Evolutionary conservation across 2,888 invertebrate genomes (phyloP), one percentile per base, ranked within the genome.

Genomic region (Eugnorisma glareosa): DNA sequence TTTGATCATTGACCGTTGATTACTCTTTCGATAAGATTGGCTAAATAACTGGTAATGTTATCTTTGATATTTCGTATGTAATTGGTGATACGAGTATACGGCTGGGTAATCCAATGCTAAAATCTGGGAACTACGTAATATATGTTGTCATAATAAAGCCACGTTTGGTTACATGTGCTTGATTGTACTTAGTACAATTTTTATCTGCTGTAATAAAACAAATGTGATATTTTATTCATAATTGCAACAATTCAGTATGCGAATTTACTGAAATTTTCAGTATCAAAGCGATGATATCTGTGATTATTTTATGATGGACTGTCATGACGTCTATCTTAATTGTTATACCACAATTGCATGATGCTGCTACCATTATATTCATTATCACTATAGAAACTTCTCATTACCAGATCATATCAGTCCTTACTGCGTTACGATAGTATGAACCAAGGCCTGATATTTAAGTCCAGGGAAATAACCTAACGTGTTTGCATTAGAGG

Each of bases 291-390:
- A 81, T 81, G 48, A 70, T 70, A 81, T 71, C 61, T 63, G n/a
- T 64, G 21, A 84, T 66, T 81, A 67, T 67, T 77, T 69, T 67
- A 85, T 77, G 66, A 66, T 75, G 64, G 40, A 40, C 40, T 48
- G 43, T 43, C 37, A 69, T 85, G 85, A 77, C 66, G 77, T 73
- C 43, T 77, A 67, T 73, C 64, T 66, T 75, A 74, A 77, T 86
- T 71, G 63, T 75, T 86, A 67, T 79, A 87, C 77, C 76, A 82
- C 71, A 73, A 75, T 78, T 73, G 88, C 84, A 78, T 86, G 86
- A 86, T 75, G 70, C 79, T 69, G 63, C 70, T 40, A 67, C 51
- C 57, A 88, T 80, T 73, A 74, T 40, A 79, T 80, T 72, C 2
- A 75, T 77, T 72, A 80, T 54, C 64, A 67, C 73, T 66, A 71